Conservation (phyloP, 2,888 invertebrate genomes). For the Scaptomyza parva region DNA sequence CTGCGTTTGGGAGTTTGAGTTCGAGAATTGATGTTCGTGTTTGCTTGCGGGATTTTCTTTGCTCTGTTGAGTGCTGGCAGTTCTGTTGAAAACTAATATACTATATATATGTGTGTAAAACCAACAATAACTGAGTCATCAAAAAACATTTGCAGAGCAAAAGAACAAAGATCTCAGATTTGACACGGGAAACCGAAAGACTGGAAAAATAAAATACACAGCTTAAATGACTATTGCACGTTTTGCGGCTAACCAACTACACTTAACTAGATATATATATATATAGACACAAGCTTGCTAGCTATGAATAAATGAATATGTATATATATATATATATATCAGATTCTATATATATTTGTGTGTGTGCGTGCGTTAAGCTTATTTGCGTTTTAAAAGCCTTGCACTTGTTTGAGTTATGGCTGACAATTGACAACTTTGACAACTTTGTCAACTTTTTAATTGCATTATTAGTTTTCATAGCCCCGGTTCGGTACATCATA, state of each 20-base stretch:
- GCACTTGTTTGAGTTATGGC: slow-evolving; percentile 59
- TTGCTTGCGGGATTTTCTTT: slow-evolving; percentile 7
- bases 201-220: slow-evolving; percentile 24
- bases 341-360: neutral
- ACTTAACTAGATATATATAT: slow-evolving; percentile 16
- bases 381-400: slow-evolving; percentile 72
- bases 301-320: neutral
- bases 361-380: slow-evolving; percentile 27
- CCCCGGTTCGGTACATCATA: slow-evolving; percentile 8
- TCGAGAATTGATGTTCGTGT: neutral
- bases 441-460: slow-evolving; percentile 61
- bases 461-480: slow-evolving; percentile 75
- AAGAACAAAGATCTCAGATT: slow-evolving; percentile 23
- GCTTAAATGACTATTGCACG: slow-evolving; percentile 34
- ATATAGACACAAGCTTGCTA: neutral
- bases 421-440: slow-evolving; percentile 70
- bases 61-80: slow-evolving; percentile 14
- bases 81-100: slow-evolving; percentile 44
- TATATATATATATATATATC: slow-evolving; percentile 15
- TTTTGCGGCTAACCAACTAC: slow-evolving; percentile 59
- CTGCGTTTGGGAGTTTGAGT: slow-evolving; percentile 8
- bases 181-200: slow-evolving; percentile 23
- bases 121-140: slow-evolving; percentile 56
- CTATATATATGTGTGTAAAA: too few relatives aligned
- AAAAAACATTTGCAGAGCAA: slow-evolving; percentile 14